Percentiles rank a stretch among this genome's conserved stretches.
These are phyloP conservation scores for Drosophila infuscata DNA, from an alignment of 2,888 invertebrate genomes.

Conservation along the genomic window DNA sequence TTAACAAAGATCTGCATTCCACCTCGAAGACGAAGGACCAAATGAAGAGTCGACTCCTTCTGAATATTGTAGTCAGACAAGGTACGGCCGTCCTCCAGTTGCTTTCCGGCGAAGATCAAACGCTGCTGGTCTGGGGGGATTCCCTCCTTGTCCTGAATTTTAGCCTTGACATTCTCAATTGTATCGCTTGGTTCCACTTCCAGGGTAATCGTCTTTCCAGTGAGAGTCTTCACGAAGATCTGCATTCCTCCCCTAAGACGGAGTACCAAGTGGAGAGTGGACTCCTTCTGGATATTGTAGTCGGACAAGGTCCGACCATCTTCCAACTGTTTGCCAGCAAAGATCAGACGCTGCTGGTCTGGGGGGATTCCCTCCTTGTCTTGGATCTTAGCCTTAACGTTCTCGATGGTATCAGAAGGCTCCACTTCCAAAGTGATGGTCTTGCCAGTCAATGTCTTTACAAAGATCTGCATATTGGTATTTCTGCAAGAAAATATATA, in stretches of 20 bases:
- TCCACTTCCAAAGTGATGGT: constrained; percentile 81
- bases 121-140: constrained; percentile 81
- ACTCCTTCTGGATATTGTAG: constrained; percentile 82
- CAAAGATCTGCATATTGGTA: constrained; percentile 79
- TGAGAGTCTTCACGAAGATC: constrained; percentile 78
- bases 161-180: constrained; percentile 78
- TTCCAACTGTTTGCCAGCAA: constrained; percentile 86
- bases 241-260: constrained; percentile 92
- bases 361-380: constrained; percentile 82
- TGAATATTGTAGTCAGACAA: constrained; percentile 49
- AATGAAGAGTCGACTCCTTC: constrained; percentile 48
- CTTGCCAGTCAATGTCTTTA: constrained; percentile 80
- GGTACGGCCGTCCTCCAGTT: constrained; percentile 71
- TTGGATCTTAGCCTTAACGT: constrained; percentile 81
- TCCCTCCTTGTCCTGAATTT: constrained; percentile 80
- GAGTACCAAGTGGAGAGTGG: constrained; percentile 88
- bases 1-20: constrained; percentile 57
- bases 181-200: constrained; percentile 75
- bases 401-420: constrained; percentile 79
- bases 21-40: constrained; percentile 46
- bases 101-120: constrained; percentile 76
- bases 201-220: constrained; percentile 76
- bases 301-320: constrained; percentile 95
- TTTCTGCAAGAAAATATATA: constrained; percentile 48
- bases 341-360: constrained; percentile 81